phyloP scores from a whole-genome alignment of 2,888 invertebrate genomes.

The Ischnus inquisitorius region DNA sequence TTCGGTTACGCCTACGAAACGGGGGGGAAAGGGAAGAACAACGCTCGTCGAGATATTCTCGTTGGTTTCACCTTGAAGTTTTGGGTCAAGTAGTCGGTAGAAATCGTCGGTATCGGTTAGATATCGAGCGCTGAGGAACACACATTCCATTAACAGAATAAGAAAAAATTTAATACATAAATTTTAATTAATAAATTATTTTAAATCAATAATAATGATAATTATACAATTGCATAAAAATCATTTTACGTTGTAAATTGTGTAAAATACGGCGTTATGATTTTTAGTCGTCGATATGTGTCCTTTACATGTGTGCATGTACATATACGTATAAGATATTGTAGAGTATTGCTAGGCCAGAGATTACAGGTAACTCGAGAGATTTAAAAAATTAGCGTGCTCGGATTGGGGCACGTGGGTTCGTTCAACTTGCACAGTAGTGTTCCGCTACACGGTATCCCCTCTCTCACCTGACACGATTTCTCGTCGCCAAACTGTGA shows the following conservation, averaged over 20 bases:
- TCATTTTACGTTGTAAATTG: too few relatives aligned
- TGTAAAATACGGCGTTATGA: too few relatives aligned
- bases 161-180: too few relatives aligned
- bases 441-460: conserved; percentile 59
- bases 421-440: conserved; percentile 81
- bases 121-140: not conserved
- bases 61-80: not conserved
- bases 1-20: not conserved
- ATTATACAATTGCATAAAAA: too few relatives aligned
- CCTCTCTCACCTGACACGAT: conserved; percentile 8
- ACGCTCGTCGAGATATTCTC: not conserved
- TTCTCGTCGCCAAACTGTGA: conserved; percentile 13
- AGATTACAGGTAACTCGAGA: conserved; percentile 43
- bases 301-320: not conserved
- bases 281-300: too few relatives aligned
- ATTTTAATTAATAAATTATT: too few relatives aligned
- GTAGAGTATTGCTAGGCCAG: conserved; percentile 1
- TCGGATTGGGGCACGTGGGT: conserved; percentile 79
- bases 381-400: conserved; percentile 75
- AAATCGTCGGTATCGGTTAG: not conserved
- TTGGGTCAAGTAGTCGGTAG: not conserved
- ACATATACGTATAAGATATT: not conserved
- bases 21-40: not conserved
- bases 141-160: too few relatives aligned
- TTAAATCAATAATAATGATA: too few relatives aligned